Evolutionary conservation across 2,888 invertebrate species (phyloP).

Genomic region (Chrysolina haemoptera): DNA sequence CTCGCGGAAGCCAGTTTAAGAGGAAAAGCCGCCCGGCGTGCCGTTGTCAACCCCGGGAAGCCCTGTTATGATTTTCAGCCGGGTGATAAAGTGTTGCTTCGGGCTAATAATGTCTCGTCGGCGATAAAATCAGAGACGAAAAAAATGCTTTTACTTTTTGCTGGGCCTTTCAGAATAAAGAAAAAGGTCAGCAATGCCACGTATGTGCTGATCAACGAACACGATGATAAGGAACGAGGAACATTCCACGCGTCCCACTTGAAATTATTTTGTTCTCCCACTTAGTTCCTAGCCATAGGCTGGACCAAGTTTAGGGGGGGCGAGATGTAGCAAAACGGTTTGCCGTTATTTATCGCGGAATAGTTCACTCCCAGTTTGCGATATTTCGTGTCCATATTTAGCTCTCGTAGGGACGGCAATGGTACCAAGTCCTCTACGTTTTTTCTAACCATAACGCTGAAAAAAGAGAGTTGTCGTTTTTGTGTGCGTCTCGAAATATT

Average conservation of each 20-base stretch:
- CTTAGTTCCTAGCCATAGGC: not conserved
- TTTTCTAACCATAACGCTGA: not conserved
- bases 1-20: not conserved
- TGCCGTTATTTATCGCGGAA: not conserved
- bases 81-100: not conserved
- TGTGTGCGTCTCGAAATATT: not conserved
- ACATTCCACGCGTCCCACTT: not conserved
- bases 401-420: not conserved
- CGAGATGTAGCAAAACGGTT: not conserved
- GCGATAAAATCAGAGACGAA: not conserved
- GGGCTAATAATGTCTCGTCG: not conserved
- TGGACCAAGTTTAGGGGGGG: slow-evolving; percentile 4
- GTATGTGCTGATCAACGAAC: not conserved
- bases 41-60: not conserved
- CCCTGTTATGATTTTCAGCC: not conserved
- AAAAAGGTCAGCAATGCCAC: too few species aligned
- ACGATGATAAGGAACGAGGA: not conserved
- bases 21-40: not conserved
- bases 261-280: slow-evolving; percentile 1
- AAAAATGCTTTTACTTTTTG: too few species aligned
- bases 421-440: not conserved
- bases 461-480: not conserved
- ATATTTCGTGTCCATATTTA: too few species aligned
- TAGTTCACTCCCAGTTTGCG: not conserved
- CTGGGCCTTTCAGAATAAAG: too few species aligned